Percentiles rank a stretch among this genome's conserved stretches.
Conservation (phyloP, 35 echinoderm and acorn worm genomes). For the Stichopus chloronotus region DNA sequence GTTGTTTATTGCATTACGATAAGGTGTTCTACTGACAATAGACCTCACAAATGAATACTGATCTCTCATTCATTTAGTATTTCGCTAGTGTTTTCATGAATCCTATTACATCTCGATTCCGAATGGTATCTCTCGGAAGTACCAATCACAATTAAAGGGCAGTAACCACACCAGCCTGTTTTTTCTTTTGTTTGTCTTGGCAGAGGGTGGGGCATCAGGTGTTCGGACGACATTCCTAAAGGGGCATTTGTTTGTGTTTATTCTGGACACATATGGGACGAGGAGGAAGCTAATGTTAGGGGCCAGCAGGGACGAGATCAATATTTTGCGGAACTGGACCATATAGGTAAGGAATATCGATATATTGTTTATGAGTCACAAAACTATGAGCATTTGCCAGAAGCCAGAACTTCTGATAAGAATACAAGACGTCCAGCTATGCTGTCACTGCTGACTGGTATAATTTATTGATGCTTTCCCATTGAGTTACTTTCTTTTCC, state of each 20-base stretch:
- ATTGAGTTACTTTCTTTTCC: too few species aligned
- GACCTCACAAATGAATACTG: too few species aligned
- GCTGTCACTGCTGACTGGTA: not conserved
- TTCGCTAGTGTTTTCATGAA: too few species aligned
- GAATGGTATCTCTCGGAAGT: too few species aligned
- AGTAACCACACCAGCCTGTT: not conserved
- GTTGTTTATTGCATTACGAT: too few species aligned
- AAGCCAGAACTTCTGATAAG: too few species aligned
- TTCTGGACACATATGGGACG: constrained; percentile 83
- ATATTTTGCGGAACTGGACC: constrained; percentile 92
- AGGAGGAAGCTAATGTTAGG: constrained; percentile 80
- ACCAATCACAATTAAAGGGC: too few species aligned
- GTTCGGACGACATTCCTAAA: constrained; percentile 83
- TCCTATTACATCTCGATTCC: too few species aligned
- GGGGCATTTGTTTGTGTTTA: constrained; percentile 91
- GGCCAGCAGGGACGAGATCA: constrained; percentile 80
- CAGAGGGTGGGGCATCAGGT: constrained; percentile 92
- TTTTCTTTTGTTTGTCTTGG: not conserved
- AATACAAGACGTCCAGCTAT: too few species aligned
- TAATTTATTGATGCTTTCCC: not conserved
- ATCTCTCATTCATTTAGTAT: too few species aligned
- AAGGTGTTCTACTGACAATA: too few species aligned
- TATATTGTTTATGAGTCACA: not conserved
- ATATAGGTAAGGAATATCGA: constrained; percentile 67
- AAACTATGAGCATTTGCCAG: too few species aligned